phyloP scores from a whole-genome alignment of 2,888 invertebrate species.

The Rhagophthalmus giganteus region DNA sequence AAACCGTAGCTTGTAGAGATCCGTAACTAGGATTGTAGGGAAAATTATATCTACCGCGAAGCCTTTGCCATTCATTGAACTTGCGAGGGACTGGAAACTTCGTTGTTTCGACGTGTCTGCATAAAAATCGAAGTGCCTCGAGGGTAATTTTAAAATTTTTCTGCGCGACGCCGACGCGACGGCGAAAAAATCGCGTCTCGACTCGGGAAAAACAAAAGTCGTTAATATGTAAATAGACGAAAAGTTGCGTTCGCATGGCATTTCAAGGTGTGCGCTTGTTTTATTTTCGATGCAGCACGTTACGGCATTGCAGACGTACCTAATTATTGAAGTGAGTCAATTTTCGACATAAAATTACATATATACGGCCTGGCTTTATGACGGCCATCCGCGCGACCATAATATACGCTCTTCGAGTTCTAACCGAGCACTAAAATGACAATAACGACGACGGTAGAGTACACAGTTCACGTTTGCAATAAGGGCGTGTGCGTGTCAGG shows the following conservation, averaged over 20 bases:
- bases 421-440: slow-evolving; percentile 20
- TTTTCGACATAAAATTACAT: slow-evolving; percentile 11
- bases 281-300: slow-evolving; percentile 6
- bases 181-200: slow-evolving; percentile 7
- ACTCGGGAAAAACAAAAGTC: slow-evolving; percentile 13
- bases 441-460: slow-evolving; percentile 14
- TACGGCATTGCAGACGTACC: slow-evolving; percentile 16
- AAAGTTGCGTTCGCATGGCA: slow-evolving; percentile 4
- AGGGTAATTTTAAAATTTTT: slow-evolving; percentile 4
- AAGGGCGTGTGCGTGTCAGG: slow-evolving; percentile 30
- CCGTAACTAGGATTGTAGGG: background rate
- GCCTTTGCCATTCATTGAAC: slow-evolving; percentile 1
- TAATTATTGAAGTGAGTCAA: slow-evolving; percentile 15
- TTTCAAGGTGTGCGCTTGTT: slow-evolving; percentile 2
- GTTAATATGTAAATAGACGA: slow-evolving; percentile 15
- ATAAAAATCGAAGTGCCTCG: background rate
- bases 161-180: background rate
- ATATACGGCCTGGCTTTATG: slow-evolving; percentile 6
- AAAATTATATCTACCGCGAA: background rate
- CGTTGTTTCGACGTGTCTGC: slow-evolving; percentile 5
- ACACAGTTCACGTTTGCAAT: slow-evolving; percentile 32
- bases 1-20: no score
- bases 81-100: slow-evolving; percentile 6
- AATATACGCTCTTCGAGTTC: slow-evolving; percentile 10
- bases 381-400: slow-evolving; percentile 2